Base-by-base conservation (phyloP, 2,113 vertebrate species). In the Grammomys surdaster region DNA sequence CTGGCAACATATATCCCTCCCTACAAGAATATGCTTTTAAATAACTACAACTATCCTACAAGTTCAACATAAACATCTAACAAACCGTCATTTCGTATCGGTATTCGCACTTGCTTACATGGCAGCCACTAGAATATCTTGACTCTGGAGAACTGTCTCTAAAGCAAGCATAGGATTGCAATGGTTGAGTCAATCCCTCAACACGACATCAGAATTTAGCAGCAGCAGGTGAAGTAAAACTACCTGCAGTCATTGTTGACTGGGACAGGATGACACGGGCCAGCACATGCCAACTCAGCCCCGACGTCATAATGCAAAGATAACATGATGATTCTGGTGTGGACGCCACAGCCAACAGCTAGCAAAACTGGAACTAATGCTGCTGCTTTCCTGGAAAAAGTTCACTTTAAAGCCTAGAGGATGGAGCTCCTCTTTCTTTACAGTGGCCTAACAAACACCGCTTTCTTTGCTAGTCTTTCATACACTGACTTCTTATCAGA, bases 41-140 rank as follows among this genome's bases (percentile, higher is more conserved):
- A 92, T 85, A 67, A 96, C 81, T 72, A 80, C 80, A n/a, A 78
- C 36, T 43, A 8, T 36, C 86, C 28, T 10, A 48, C 67, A 94
- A 91, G 86, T 20, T 82, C 80, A 86, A 36, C 40, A 88, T 58
- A 91, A 91, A 89, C 24, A 51, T 10, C 43, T 17, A 9, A 28
- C 36, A 89, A 88, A 48, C 51, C 51, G 40, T 73, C 28, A 3
- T 36, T 80, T 84, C 17, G 13, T 63, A 54, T 28, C 20, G n/a
- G 78, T 92, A 12, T 67, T 63, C 26, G 94, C 73, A 73, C 22
- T 67, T 88, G 81, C 86, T 93, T 89, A 86, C 93, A 40, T 4
- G 28, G 56, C 77, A 75, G 85, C 40, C 63, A 58, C 84, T 7
- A 72, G 60, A 60, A 31, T 36, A 19, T 31, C 86, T 56, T 77